Evolutionary conservation across 2,888 invertebrate species (phyloP), one percentile per base, ranked within the genome.

Genomic region (Dynastes grantii): DNA sequence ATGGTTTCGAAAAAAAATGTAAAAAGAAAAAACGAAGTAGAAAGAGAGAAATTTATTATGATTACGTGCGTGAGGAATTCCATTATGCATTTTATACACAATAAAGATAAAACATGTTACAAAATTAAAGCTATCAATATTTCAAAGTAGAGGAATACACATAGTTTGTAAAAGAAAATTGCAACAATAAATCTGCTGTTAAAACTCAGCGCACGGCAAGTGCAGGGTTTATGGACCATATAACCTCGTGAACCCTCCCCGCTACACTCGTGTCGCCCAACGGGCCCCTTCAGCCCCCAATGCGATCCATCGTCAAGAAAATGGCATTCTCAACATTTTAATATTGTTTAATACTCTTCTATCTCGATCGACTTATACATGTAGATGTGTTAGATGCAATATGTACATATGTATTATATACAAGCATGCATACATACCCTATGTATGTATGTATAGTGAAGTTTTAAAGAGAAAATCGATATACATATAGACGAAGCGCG

Each of bases 141-240:
- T 84, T 85, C 84, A 85, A 84, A 83, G 83, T 82, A 81, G 79
- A 81, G 81, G 81, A 83, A 81, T 83, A 84, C 55, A 75, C 85
- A 84, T 84, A 84, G 84, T 85, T 85, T 84, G 85, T 85, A 85
- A 85, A 85, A 85, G 86, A 86, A 87, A 87, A 87, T 88, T 88
- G 87, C 86, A 85, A 87, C 87, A 86, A 87, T 87, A 88, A 88
- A 88, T 87, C 86, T 85, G 85, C 83, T 83, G 84, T 85, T 86
- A 86, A 86, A 86, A 86, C 85, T 85, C 83, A 27, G 85, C 83
- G 84, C 85, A 84, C 85, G 85, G 83, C 84, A 83, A 85, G 85
- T 84, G 86, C 85, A 85, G 85, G 85, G 83, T 87, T 87, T 87
- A 87, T 86, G 85, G 85, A 81, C 86, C 83, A 85, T 86, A 86